Conservation (phyloP, 2,888 invertebrate genomes). For the Perdita meconis region DNA sequence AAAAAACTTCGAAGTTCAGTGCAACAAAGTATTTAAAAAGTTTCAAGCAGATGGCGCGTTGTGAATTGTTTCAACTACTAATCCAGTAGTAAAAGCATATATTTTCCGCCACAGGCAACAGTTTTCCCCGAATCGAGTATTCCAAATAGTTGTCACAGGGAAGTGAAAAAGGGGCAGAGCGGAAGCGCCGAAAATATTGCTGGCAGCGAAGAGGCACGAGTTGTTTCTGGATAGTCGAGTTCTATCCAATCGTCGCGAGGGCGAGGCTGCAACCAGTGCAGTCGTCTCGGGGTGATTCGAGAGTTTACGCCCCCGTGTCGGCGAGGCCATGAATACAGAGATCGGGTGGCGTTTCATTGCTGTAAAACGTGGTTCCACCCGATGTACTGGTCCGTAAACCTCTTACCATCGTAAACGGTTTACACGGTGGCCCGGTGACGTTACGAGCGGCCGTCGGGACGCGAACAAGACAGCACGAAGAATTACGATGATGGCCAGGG, state of each 20-base stretch:
- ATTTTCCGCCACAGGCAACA: no score
- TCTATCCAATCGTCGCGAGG: constrained; percentile 8
- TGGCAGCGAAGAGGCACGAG: background rate
- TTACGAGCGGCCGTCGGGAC: constrained; percentile 10
- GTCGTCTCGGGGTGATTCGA: background rate
- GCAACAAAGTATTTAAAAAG: no score
- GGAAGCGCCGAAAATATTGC: background rate
- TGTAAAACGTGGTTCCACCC: constrained; percentile 31
- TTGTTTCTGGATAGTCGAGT: background rate
- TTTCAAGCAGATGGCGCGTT: no score
- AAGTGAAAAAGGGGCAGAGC: no score
- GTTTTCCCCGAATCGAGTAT: no score
- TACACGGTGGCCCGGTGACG: constrained; percentile 21
- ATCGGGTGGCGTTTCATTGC: constrained; percentile 36
- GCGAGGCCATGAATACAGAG: constrained; percentile 27
- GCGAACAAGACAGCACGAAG: background rate
- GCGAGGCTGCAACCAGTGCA: background rate
- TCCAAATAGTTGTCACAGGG: no score
- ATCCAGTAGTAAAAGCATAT: no score
- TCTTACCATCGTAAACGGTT: constrained; percentile 40
- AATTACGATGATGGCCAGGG: constrained; percentile 8
- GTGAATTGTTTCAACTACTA: no score
- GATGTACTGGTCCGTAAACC: constrained; percentile 39
- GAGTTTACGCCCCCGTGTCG: constrained; percentile 12
- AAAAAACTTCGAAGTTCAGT: no score